A percentile compares a stretch with the other conserved stretches of the same genome.
Conservation (phyloP, 2,113 vertebrate species). For the Hemibates koningsi region DNA sequence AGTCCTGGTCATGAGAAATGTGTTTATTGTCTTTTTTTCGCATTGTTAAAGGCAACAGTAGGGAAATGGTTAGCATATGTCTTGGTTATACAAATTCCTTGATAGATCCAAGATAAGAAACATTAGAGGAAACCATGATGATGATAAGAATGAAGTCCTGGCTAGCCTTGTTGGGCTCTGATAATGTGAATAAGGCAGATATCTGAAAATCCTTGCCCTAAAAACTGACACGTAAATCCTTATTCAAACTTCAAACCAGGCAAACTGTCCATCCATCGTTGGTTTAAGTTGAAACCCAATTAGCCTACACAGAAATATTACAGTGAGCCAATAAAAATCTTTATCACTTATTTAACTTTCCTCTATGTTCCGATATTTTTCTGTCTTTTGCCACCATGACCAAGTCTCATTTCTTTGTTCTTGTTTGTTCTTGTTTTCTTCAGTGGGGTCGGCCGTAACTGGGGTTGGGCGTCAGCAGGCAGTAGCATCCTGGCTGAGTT, state of each 20-base stretch:
- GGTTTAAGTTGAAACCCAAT: neutral
- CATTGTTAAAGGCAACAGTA: neutral
- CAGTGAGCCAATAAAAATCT: neutral
- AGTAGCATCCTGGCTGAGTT: slow-evolving; percentile 98
- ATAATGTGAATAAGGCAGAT: neutral
- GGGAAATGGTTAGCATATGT: neutral
- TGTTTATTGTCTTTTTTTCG: neutral
- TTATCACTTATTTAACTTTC: neutral
- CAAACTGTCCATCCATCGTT: neutral
- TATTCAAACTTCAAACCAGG: neutral
- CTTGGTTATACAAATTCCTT: neutral
- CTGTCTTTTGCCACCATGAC: neutral
- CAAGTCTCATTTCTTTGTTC: neutral
- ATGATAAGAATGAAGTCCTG: neutral
- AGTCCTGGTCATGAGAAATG: neutral
- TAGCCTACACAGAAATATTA: neutral
- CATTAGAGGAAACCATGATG: neutral
- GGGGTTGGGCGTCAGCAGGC: slow-evolving; percentile 98
- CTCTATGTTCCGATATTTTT: neutral
- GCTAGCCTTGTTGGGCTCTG: neutral
- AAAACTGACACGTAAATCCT: neutral
- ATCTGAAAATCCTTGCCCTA: neutral
- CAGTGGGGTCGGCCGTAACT: slow-evolving; percentile 95
- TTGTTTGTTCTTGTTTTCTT: neutral
- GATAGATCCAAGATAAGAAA: neutral